Evolutionary conservation across 2,888 invertebrate genomes (phyloP), one percentile per base, ranked within the genome.

Genomic region (Phalera bucephala): DNA sequence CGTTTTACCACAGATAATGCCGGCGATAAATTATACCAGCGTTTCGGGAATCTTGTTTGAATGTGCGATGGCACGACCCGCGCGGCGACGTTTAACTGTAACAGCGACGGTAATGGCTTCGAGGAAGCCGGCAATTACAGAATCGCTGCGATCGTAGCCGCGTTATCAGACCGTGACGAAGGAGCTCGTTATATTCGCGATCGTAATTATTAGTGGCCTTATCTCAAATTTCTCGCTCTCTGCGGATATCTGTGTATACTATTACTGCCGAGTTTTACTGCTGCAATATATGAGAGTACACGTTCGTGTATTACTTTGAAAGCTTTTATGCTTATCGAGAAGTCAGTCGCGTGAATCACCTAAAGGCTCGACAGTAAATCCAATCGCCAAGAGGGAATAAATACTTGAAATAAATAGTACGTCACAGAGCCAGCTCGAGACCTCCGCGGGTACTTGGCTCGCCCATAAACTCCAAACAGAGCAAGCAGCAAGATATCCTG

Each of bases 1-100:
- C 83, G 78, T 81, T 86, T 84, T 79, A 85, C 77, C 82, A 78
- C 74, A 80, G 81, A 84, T 86, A 81, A 83, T 76, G 70, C 70
- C 51, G 62, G 52, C 72, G 66, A 85, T 86, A 85, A 82, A 81
- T 83, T 78, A 80, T 74, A 70, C 67, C 65, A 65, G 65, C 72
- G 68, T 79, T 83, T 80, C 57, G 78, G 76, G 72, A 77, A 72
- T 72, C 72, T 71, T 73, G 69, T 72, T 57, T 66, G 57, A 58
- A 56, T 56, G 55, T 61, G 64, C 66, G 62, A 61, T 59, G 49
- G 56, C 45, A 62, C 57, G 52, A 61, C 17, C 17, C 7, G 29
- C 14, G 7, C 52, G 34, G 47, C 51, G 40, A 52, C 45, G 51
- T 62, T 56, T 52, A 60, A 56, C 61, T 53, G 59, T 44, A 40